Conservation (phyloP, 2,113 vertebrate species). For the Hucho hucho region DNA sequence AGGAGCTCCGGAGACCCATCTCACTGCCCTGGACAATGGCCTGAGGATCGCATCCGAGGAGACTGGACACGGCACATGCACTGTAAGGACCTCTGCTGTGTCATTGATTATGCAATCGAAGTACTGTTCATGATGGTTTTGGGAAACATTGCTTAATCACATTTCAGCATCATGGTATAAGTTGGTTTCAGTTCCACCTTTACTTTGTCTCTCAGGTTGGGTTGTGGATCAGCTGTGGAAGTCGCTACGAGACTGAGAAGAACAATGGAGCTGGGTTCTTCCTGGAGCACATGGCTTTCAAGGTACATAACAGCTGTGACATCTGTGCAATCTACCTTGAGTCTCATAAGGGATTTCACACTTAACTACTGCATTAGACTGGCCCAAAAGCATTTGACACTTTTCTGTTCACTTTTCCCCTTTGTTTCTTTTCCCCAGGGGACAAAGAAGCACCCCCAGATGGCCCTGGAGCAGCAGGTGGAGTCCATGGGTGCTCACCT, state of each 20-base stretch:
- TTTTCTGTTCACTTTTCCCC: not conserved
- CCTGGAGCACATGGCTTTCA: slow-evolving; percentile 93
- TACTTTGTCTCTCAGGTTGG: slow-evolving; percentile 79
- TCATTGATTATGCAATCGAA: no score
- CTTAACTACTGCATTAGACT: no score
- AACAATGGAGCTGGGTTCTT: slow-evolving; percentile 89
- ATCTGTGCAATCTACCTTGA: not conserved
- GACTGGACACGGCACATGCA: slow-evolving; percentile 87
- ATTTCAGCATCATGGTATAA: not conserved
- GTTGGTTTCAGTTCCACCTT: not conserved
- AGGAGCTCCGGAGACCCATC: slow-evolving; percentile 83
- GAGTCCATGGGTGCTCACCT: slow-evolving; percentile 94
- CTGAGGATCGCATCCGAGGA: slow-evolving; percentile 89
- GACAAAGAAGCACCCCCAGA: slow-evolving; percentile 84
- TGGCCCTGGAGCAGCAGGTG: slow-evolving; percentile 87
- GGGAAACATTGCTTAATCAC: no score
- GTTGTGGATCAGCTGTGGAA: slow-evolving; percentile 85
- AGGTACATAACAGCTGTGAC: slow-evolving; percentile 69
- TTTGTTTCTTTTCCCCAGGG: slow-evolving; percentile 70
- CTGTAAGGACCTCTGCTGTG: slow-evolving; percentile 71
- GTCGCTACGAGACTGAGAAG: slow-evolving; percentile 85
- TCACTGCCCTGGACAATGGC: slow-evolving; percentile 87
- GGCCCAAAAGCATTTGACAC: not conserved
- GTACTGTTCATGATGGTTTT: no score
- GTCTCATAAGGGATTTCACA: not conserved